Conservation (phyloP, 2,888 invertebrate species). For the Lomographa bimaculata region DNA sequence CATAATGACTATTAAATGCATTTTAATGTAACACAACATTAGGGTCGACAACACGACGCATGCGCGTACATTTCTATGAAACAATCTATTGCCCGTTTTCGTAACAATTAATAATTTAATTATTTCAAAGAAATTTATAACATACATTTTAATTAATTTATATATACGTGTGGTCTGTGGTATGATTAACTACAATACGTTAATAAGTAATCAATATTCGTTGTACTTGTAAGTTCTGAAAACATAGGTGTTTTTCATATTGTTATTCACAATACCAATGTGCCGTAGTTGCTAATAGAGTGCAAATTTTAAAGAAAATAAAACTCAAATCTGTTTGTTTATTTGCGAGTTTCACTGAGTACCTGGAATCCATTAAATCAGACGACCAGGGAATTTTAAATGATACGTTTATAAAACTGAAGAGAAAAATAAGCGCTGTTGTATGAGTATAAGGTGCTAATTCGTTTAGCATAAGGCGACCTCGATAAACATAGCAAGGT, state of each 20-base stretch:
- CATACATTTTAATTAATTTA: too few species aligned
- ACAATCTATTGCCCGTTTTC: constrained; percentile 12
- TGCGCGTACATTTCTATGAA: constrained; percentile 10
- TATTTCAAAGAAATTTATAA: too few species aligned
- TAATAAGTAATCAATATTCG: too few species aligned
- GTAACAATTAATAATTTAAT: constrained; percentile 2
- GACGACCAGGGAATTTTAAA: constrained; percentile 56
- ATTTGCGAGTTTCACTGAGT: constrained; percentile 47
- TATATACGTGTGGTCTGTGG: too few species aligned
- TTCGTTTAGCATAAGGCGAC: constrained; percentile 19
- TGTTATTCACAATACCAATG: too few species aligned
- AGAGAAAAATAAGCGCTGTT: constrained; percentile 28
- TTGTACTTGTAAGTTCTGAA: too few species aligned
- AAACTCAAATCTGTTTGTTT: constrained; percentile 43
- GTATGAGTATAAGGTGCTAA: constrained; percentile 19
- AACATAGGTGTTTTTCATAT: too few species aligned
- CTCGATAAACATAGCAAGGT: constrained; percentile 28
- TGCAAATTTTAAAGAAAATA: neutral
- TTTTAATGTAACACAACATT: constrained; percentile 9
- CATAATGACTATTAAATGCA: constrained; percentile 8
- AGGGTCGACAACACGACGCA: constrained; percentile 3
- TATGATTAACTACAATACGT: too few species aligned
- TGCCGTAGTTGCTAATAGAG: too few species aligned
- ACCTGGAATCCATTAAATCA: constrained; percentile 57
- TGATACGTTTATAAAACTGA: constrained; percentile 27